phyloP scores from a whole-genome alignment of 1,140 invertebrate genomes.

The Hermetia illucens region DNA sequence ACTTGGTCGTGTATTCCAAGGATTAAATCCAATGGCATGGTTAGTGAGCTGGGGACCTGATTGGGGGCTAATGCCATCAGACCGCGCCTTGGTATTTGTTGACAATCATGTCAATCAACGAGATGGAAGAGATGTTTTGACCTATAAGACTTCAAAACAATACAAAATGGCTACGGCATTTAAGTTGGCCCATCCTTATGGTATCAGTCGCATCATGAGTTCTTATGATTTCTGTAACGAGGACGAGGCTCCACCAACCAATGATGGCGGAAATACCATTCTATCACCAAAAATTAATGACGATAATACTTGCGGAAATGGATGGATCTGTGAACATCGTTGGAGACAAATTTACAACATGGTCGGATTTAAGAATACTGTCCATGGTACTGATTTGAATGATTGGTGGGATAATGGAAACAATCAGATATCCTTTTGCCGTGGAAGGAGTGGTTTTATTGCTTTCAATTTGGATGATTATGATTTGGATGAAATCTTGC shows the following conservation, averaged over 20 bases:
- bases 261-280: conserved; percentile 19
- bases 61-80: conserved; percentile 34
- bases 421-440: conserved; percentile 66
- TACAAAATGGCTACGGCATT: conserved; percentile 70
- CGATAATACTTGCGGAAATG: conserved; percentile 34
- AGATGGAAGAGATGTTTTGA: conserved; percentile 42
- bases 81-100: conserved; percentile 37
- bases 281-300: conserved; percentile 39
- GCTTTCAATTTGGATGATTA: conserved; percentile 50
- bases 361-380: conserved; percentile 61
- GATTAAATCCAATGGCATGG: conserved; percentile 37
- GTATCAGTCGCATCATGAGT: conserved; percentile 60
- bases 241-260: conserved; percentile 34
- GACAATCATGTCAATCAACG: conserved; percentile 60
- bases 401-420: conserved; percentile 67
- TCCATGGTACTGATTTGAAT: conserved; percentile 34
- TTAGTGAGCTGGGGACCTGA: conserved; percentile 36
- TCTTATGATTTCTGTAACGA: conserved; percentile 41
- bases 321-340: conserved; percentile 86
- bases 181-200: conserved; percentile 64
- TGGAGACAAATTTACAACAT: conserved; percentile 79
- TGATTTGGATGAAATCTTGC: conserved; percentile 38
- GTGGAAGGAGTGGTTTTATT: conserved; percentile 55
- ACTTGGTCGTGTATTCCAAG: conserved; percentile 40
- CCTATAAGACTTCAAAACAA: conserved; percentile 41